Evolutionary conservation across 2,888 invertebrate genomes (phyloP).

Genomic region (Drosophila demipolita): DNA sequence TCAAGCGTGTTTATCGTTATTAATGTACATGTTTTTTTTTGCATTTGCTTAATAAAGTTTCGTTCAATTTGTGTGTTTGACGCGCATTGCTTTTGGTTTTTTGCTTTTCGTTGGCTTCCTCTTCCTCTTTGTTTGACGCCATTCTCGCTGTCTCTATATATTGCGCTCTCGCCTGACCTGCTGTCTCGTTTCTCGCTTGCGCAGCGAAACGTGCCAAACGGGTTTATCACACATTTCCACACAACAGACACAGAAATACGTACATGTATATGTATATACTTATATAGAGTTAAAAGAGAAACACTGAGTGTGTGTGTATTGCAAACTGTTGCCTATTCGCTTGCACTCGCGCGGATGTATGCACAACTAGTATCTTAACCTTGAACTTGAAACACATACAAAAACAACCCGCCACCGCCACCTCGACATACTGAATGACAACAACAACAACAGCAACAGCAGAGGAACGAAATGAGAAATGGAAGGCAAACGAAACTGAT

Average conservation of each 20-base stretch:
- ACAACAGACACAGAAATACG: conserved; percentile 10
- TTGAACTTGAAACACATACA: conserved; percentile 84
- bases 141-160: conserved; percentile 40
- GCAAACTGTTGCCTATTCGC: conserved; percentile 48
- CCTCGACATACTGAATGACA: conserved; percentile 70
- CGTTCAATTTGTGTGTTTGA: conserved; percentile 44
- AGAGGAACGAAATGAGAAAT: conserved; percentile 13
- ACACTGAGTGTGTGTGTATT: conserved; percentile 21
- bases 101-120: conserved; percentile 72
- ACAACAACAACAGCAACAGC: conserved; percentile 18
- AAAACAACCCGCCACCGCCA: conserved; percentile 37
- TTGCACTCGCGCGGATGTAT: conserved; percentile 52
- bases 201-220: conserved; percentile 77
- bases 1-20: conserved; percentile 13
- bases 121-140: conserved; percentile 79
- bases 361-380: conserved; percentile 84
- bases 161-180: conserved; percentile 40
- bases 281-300: conserved; percentile 39
- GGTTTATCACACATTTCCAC: conserved; percentile 61
- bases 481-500: conserved; percentile 40
- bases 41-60: conserved; percentile 11
- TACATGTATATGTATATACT: conserved; percentile 15
- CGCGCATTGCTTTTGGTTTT: conserved; percentile 45
- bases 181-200: conserved; percentile 62
- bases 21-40: conserved; percentile 1